Evolutionary conservation across 2,797 vertebrate genomes (phyloP), one percentile per base, ranked within the genome.

Genomic region (Spea hammondii): DNA sequence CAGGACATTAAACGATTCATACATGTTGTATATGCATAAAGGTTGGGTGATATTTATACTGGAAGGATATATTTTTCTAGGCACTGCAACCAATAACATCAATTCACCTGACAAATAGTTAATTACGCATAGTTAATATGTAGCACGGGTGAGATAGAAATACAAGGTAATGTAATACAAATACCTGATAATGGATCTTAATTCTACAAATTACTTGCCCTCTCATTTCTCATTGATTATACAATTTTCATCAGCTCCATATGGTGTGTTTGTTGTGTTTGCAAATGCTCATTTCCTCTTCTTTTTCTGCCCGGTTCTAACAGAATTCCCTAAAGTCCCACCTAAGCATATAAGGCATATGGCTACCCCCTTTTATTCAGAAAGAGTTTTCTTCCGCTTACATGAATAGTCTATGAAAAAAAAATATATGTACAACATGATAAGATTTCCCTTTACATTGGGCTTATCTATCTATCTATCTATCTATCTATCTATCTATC

Each of bases 341-440:
- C 74, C 69, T 77, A 71, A 73, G 64, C 65, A 68, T 76, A 72
- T 54, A 73, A 55, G 73, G 72, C 74, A 77, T 81, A 81, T 71
- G 74, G 79, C 14, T 45, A 59, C 48, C 65, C 47, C 32, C 64
- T n/a, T 66, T 66, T 70, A 62, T 12, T 62, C 59, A 12, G 14
- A 32, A 32, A 17, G 10, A 32, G 55, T 62, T 47, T 65, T 65
- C 10, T 45, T 9, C 44, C 14, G 67, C 67, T 7, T 48, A 14
- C 4, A 49, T 65, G 7, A 9, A 46, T 47, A 45, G 32, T 64
- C 5, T 44, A 7, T 64, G 17, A 3, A 64, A 32, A 64, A 32
- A 32, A 44, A 60, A 59, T 53, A 53, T 53, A 11, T 53, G 51
- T 53, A 53, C 51, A 6, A 53, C 10, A 53, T 53, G 51, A 32